Conservation (phyloP, 2,113 vertebrate species). For the Patagioenas fasciata region DNA sequence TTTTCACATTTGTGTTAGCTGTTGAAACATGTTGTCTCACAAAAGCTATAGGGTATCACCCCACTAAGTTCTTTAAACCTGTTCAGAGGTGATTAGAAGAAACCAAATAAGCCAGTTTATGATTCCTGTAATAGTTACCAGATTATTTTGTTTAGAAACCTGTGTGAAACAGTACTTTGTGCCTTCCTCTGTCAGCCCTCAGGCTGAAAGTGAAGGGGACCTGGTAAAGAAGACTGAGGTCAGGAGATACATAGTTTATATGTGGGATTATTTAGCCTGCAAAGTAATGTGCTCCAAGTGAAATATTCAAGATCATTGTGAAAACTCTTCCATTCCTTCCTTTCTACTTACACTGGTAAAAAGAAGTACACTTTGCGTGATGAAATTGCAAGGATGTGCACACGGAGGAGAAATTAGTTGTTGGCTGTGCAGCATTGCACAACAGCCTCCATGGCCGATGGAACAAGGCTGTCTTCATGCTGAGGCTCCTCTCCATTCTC, state of each 20-base stretch:
- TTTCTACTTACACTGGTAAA: neutral
- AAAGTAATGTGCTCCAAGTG: neutral
- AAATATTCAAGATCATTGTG: neutral
- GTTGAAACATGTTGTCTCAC: neutral
- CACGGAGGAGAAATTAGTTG: neutral
- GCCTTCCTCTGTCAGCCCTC: neutral
- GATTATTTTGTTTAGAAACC: constrained; percentile 2
- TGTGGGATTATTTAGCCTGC: neutral
- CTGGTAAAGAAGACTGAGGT: neutral
- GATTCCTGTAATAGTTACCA: neutral
- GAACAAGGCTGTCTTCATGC: neutral
- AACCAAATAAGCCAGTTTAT: neutral
- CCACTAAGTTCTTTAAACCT: neutral
- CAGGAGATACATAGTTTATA: neutral
- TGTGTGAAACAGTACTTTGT: neutral
- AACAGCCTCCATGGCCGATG: neutral
- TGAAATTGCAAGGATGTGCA: neutral
- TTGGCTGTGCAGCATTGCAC: neutral
- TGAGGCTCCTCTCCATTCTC: neutral
- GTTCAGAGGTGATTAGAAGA: neutral
- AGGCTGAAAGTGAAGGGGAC: neutral
- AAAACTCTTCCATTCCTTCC: neutral
- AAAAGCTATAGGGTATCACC: neutral
- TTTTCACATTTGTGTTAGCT: neutral
- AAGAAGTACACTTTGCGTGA: neutral